Evolutionary conservation across 2,888 invertebrate genomes (phyloP).

Genomic region (Drosophila austrosaltans): DNA sequence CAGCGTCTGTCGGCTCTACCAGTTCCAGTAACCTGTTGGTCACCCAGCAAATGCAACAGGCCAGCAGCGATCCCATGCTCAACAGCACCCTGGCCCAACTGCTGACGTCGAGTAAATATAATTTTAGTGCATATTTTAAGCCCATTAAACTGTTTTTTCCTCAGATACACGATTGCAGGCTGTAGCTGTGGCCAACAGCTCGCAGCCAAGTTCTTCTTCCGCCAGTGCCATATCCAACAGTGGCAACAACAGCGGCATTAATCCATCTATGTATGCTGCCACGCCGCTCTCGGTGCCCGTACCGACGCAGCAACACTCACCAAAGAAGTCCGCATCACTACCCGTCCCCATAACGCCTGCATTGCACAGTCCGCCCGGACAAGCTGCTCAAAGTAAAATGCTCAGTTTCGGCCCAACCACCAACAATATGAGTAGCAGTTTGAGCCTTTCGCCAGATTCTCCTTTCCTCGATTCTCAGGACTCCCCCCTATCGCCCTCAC

Average conservation of each 20-base stretch:
- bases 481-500: conserved; percentile 86
- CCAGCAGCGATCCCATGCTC: conserved; percentile 90
- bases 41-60: conserved; percentile 87
- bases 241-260: conserved; percentile 46
- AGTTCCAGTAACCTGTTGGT: conserved; percentile 64
- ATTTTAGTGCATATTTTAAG: background rate
- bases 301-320: conserved; percentile 71
- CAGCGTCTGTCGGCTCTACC: conserved; percentile 42
- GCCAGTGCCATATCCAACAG: conserved; percentile 74
- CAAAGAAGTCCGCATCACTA: conserved; percentile 82
- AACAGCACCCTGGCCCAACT: conserved; percentile 93
- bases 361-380: conserved; percentile 77
- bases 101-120: conserved; percentile 85
- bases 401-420: conserved; percentile 66
- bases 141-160: conserved; percentile 10
- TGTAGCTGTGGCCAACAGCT: conserved; percentile 57
- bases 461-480: conserved; percentile 81
- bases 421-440: conserved; percentile 50
- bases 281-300: conserved; percentile 57
- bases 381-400: conserved; percentile 54
- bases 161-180: conserved; percentile 64
- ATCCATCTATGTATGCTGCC: conserved; percentile 43
- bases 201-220: conserved; percentile 75
- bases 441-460: conserved; percentile 82
- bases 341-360: conserved; percentile 75